These are phyloP conservation scores for Setophaga coronata DNA, from an alignment of 2,113 vertebrate species.

Conservation along the genomic window DNA sequence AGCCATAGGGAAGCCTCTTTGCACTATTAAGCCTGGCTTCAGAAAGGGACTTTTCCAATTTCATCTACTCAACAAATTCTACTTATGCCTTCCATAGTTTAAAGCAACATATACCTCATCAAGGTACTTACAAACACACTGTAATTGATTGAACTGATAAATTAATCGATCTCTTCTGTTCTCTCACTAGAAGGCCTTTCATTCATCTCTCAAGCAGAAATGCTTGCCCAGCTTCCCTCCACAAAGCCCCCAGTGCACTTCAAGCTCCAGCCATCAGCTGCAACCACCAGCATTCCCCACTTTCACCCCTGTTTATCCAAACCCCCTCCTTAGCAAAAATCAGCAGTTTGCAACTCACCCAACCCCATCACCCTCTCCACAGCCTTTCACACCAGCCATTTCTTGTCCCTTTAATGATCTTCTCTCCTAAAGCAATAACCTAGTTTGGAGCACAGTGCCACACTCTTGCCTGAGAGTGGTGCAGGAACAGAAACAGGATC, in stretches of 20 bases:
- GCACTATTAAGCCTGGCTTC: background rate
- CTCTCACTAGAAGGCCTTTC: background rate
- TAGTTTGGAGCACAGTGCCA: background rate
- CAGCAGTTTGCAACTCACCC: background rate
- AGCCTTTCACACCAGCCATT: background rate
- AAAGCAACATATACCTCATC: background rate
- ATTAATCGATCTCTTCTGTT: background rate
- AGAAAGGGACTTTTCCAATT: background rate
- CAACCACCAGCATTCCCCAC: rapidly evolving
- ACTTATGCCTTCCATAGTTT: background rate
- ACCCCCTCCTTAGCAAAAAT: background rate
- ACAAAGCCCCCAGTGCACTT: rapidly evolving
- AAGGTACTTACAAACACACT: background rate
- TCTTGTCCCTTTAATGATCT: background rate
- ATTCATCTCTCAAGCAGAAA: background rate
- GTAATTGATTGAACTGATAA: background rate
- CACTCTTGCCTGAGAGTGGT: background rate
- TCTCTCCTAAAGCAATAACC: background rate
- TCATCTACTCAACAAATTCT: background rate
- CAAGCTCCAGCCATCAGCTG: background rate
- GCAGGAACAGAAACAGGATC: rapidly evolving
- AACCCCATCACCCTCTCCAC: background rate
- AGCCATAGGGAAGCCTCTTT: background rate
- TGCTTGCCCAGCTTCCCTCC: background rate
- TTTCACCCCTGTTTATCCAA: background rate